These are phyloP conservation scores for Luperina testacea DNA, from an alignment of 2,888 invertebrate species.

Conservation along the genomic window DNA sequence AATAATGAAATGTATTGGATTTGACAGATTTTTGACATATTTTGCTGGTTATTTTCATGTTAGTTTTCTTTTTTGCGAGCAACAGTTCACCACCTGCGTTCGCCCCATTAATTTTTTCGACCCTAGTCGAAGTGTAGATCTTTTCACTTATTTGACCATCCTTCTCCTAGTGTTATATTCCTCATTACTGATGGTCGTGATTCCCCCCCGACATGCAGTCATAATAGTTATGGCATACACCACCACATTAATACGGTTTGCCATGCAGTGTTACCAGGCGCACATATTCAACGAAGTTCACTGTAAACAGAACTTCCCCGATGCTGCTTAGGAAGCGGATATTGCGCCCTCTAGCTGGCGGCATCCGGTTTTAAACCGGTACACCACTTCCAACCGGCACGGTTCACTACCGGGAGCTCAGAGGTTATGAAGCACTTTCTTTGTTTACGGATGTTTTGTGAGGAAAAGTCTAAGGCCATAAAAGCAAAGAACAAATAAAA, in stretches of 20 bases:
- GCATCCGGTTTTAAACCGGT: constrained; percentile 64
- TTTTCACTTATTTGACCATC: background rate
- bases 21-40: background rate
- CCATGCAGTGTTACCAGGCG: constrained; percentile 48
- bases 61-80: background rate
- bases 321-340: constrained; percentile 68
- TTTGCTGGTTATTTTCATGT: background rate
- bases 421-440: constrained; percentile 45
- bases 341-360: constrained; percentile 69
- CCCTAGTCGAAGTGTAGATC: background rate
- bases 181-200: background rate
- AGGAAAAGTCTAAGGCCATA: background rate
- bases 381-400: constrained; percentile 65
- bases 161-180: background rate
- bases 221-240: background rate
- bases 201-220: background rate
- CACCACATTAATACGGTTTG: background rate
- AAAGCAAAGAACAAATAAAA: background rate
- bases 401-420: constrained; percentile 48
- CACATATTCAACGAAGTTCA: constrained; percentile 53
- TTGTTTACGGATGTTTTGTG: constrained; percentile 46
- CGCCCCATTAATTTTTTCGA: background rate
- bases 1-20: background rate
- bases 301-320: constrained; percentile 54
- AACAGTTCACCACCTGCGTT: background rate